Evolutionary conservation across 2,797 vertebrate species (phyloP), one percentile per base, ranked within the genome.

Genomic region (Sebastes matsubarae): DNA sequence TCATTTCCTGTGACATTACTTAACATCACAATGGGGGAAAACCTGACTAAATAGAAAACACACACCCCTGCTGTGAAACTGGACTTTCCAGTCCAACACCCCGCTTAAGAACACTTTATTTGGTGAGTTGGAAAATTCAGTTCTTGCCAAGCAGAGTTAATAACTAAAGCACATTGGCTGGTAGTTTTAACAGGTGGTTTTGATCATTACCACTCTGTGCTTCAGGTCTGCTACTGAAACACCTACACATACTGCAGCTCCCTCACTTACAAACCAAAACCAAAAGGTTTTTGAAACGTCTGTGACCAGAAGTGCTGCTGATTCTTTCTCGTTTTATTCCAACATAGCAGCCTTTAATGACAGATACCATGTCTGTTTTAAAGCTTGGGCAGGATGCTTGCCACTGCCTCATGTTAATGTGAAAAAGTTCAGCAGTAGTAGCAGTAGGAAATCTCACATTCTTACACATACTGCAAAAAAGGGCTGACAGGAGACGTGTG

Each of bases 181-280:
- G 61, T 59, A 55, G 74, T 82, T 90, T 89, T 46, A 87, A 88
- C 87, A 93, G 77, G 79, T 89, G 90, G 72, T 83, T 92, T 77
- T 81, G 8, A 88, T 88, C 50, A 88, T 58, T 50, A 58, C 59
- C 72, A 64, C 36, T 79, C 57, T 6, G 18, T 11, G 50, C 30
- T 64, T 32, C 65, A 77, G 30, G 27, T 65, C 52, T 80, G 57
- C 42, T 52, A 52, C 68, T 42, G 61, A 79, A 57, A 29, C 30
- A 60, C 70, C 38, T 38, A 52, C 66, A 63, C 34, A 60, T 24
- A 10, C n/a, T 68, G 32, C 34, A 32, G 36, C 42, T 78, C 22
- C 63, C 27, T 60, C 25, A 8, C 34, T 57, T 22, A 77, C 27
- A 59, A 55, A 29, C 6, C n/a, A 77, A 58, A 77, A 24, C 9